Base-by-base conservation (phyloP, 2,888 invertebrate genomes). In the Branchellion lobata region DNA sequence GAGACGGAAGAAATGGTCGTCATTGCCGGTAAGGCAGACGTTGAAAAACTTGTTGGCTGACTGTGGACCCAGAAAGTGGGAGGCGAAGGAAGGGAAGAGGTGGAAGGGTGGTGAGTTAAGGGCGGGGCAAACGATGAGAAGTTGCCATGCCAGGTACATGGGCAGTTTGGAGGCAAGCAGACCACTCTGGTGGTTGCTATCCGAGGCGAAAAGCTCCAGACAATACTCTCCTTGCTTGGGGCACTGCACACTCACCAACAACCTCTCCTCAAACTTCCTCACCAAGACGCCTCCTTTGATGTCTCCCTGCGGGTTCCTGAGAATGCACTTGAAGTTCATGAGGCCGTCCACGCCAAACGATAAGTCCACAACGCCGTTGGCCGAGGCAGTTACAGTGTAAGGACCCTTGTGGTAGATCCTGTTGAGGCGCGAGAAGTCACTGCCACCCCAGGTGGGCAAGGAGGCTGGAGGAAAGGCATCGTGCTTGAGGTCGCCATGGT, bases 11-110 rank as follows among this genome's bases (percentile, higher is more conserved):
- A 57, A 57, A n/a, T 57, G 61, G 24, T 57, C 61, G 24, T 57
- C 61, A n/a, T 57, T 57, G 61, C 61, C 61, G 24, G 3, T 8
- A 5, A 57, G 24, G 21, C 61, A 18, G n/a, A 57, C 61, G 61
- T 57, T 57, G 61, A 57, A 57, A n/a, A 57, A 57, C 11, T 57
- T 57, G 24, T 57, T 57, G 61, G 61, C 61, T 8, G 61, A n/a
- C 61, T 57, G 61, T 14, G 61, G 61, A 14, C 61, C 61, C 21
- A 57, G 61, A n/a, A 57, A 57, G 24, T 57, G n/a, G 3, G 61
- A 57, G 24, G 61, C 14, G 61, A 57, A 24, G 61, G 21, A n/a
- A 24, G 61, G 61, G 61, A 57, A 57, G 21, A n/a, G 24, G 61
- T 18, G 21, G 61, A 24, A 24, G 61, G 61, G 61, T 3, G 61